A percentile compares a stretch with the other conserved stretches of the same genome.
Evolutionary conservation across 2,113 vertebrate genomes (phyloP).

Genomic region (Lophotis ruficrista): DNA sequence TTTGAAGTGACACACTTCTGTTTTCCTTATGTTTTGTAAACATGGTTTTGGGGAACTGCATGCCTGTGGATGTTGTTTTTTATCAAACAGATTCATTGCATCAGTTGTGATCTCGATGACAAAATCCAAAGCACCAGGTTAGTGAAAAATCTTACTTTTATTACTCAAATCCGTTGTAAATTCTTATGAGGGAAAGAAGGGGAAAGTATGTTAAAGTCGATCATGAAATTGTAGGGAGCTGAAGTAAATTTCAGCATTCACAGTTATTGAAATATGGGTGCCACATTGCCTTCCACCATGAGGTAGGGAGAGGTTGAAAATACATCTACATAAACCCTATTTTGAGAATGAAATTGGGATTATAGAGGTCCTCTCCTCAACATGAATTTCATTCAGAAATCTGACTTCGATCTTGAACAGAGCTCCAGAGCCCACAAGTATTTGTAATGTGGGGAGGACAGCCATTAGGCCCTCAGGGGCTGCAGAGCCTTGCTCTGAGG

Average conservation of each 20-base stretch:
- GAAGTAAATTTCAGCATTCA: neutral
- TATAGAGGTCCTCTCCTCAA: neutral
- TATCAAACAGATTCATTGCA: neutral
- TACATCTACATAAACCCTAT: neutral
- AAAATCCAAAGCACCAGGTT: neutral
- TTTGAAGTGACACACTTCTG: neutral
- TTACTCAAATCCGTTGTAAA: neutral
- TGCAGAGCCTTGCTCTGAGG: fast-evolving
- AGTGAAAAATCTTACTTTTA: neutral
- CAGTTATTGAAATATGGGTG: neutral
- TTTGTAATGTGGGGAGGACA: neutral
- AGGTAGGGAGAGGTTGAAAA: neutral
- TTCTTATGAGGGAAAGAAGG: neutral
- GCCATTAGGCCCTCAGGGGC: neutral
- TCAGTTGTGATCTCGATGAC: neutral
- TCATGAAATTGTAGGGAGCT: neutral
- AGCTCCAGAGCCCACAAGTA: neutral
- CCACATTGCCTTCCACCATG: neutral
- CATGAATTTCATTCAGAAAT: neutral
- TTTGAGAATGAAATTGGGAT: neutral
- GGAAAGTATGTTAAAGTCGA: neutral
- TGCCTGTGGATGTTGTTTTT: neutral
- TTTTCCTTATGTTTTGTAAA: neutral
- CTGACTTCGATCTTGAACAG: neutral
- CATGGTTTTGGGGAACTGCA: neutral